Evolutionary conservation across 2,797 vertebrate genomes (phyloP).

Genomic region (Acipenser ruthenus): DNA sequence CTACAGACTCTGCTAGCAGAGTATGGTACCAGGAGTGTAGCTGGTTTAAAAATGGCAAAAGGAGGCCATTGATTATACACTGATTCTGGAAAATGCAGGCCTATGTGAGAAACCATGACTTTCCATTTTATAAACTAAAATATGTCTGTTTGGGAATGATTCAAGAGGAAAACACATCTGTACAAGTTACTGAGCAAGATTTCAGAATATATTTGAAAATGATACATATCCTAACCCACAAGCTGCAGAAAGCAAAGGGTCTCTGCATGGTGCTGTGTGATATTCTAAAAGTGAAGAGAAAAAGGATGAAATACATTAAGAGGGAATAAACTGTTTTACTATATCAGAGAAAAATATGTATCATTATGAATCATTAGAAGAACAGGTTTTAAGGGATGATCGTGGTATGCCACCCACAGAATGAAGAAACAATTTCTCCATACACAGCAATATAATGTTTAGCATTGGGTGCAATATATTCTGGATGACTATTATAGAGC

Average conservation of each 20-base stretch:
- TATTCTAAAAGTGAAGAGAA: constrained; percentile 19
- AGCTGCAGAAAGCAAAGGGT: background rate
- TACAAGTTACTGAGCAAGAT: too few relatives aligned
- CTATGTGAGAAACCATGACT: too few relatives aligned
- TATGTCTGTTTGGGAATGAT: too few relatives aligned
- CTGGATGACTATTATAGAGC: too few relatives aligned
- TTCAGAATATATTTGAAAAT: too few relatives aligned
- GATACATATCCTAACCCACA: too few relatives aligned
- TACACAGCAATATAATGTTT: too few relatives aligned
- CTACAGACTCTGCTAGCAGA: too few relatives aligned
- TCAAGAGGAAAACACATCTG: too few relatives aligned
- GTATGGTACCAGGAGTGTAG: background rate
- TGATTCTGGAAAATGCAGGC: too few relatives aligned
- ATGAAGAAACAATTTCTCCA: background rate
- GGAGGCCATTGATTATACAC: background rate
- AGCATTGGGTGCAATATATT: too few relatives aligned
- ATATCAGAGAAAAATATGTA: constrained; percentile 12
- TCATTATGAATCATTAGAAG: constrained; percentile 5
- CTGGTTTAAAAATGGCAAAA: constrained; percentile 13
- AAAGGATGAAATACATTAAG: constrained; percentile 6
- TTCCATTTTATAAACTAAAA: too few relatives aligned
- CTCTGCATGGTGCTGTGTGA: background rate
- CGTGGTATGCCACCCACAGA: background rate
- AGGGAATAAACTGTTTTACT: constrained; percentile 14
- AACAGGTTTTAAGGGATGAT: background rate